Evolutionary conservation across 2,797 vertebrate genomes (phyloP).

Genomic region (Melanotaenia boesemani): DNA sequence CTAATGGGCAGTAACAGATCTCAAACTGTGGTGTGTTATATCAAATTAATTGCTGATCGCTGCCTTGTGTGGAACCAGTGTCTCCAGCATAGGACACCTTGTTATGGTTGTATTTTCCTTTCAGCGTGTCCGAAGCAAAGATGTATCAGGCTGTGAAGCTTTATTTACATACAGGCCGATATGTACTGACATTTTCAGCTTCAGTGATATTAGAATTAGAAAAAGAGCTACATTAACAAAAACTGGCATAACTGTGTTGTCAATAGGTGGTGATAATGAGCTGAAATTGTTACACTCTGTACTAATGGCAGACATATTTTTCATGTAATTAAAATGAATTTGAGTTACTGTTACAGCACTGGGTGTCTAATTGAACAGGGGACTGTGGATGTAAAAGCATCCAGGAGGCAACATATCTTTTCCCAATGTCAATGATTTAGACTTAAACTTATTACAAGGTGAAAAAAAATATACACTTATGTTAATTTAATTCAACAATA

Average conservation of each 20-base stretch:
- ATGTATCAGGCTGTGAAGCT: conserved; percentile 3
- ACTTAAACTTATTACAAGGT: conserved; percentile 24
- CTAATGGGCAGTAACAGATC: conserved; percentile 75
- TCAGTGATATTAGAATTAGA: conserved; percentile 21
- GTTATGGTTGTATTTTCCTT: conserved; percentile 54
- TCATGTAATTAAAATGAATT: conserved; percentile 52
- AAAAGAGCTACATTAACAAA: conserved; percentile 33
- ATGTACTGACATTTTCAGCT: conserved; percentile 3
- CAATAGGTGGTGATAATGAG: conserved; percentile 44
- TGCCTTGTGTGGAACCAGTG: conserved; percentile 60
- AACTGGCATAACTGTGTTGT: not conserved
- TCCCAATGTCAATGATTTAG: conserved; percentile 21
- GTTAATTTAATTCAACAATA: conserved; percentile 24
- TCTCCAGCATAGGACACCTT: conserved; percentile 63
- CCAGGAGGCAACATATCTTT: conserved; percentile 27
- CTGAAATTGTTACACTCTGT: conserved; percentile 23
- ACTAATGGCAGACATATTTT: conserved; percentile 41
- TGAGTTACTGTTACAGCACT: conserved; percentile 26
- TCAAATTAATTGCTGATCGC: conserved; percentile 80
- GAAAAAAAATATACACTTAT: conserved; percentile 16
- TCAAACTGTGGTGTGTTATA: conserved; percentile 67
- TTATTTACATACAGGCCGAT: conserved; percentile 3
- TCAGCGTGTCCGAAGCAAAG: conserved; percentile 22
- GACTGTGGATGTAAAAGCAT: conserved; percentile 21
- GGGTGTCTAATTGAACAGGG: conserved; percentile 42